phyloP scores from a whole-genome alignment of 64 coral and sea anemone genomes.

The Astreopora myriophthalma region DNA sequence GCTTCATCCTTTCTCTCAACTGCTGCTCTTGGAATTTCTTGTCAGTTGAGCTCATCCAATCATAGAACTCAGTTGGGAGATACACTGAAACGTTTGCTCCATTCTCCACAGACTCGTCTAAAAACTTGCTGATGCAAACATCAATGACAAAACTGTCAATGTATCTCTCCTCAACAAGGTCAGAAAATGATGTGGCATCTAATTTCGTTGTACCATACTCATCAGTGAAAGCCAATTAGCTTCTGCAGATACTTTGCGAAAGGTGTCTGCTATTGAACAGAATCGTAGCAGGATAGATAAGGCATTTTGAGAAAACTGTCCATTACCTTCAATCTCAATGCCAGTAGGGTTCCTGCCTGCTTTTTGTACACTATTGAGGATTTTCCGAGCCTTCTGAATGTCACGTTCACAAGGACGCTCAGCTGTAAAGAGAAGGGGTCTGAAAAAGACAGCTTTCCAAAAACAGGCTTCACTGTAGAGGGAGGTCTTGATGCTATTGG shows the following conservation, averaged over 20 bases:
- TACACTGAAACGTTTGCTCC: slow-evolving; percentile 14
- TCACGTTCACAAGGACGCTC: slow-evolving; percentile 14
- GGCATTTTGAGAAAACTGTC: slow-evolving; percentile 14
- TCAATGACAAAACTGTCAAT: not conserved
- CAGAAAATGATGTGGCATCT: not conserved
- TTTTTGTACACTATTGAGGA: not conserved
- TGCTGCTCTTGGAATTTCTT: slow-evolving; percentile 10
- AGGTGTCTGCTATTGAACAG: slow-evolving; percentile 15
- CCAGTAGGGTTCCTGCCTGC: not conserved
- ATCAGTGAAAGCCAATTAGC: slow-evolving; percentile 26
- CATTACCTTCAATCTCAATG: not conserved
- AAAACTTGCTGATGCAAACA: not conserved
- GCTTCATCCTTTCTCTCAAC: not conserved
- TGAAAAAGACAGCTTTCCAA: not conserved
- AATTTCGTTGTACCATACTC: not conserved
- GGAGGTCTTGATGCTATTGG: not conserved
- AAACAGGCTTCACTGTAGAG: not conserved
- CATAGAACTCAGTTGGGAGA: slow-evolving; percentile 40
- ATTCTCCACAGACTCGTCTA: not conserved
- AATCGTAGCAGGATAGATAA: not conserved
- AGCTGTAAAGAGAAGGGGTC: not conserved
- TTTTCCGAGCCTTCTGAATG: not conserved
- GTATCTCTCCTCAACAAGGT: not conserved
- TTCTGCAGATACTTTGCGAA: slow-evolving; percentile 3
- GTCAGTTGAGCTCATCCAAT: slow-evolving; percentile 35